These are phyloP conservation scores for Caenorhabditis wallacei DNA, from an alignment of 2,888 invertebrate species.

Conservation along the genomic window DNA sequence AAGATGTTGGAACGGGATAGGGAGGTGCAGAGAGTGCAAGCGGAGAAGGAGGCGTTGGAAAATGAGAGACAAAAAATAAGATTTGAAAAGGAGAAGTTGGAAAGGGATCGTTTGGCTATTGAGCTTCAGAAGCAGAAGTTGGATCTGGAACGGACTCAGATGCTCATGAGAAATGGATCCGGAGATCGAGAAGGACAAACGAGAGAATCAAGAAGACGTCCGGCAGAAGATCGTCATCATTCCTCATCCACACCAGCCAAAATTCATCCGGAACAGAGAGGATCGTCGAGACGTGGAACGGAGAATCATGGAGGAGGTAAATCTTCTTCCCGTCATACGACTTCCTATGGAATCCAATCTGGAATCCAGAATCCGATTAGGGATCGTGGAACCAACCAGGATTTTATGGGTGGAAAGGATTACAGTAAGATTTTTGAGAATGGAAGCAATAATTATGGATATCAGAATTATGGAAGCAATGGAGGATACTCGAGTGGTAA, in stretches of 20 bases:
- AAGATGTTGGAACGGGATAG: constrained; percentile 90
- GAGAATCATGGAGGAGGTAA: background rate
- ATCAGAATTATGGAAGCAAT: background rate
- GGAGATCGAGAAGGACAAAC: background rate
- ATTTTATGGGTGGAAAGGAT: background rate
- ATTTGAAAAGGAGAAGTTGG: constrained; percentile 91
- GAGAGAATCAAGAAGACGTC: constrained; percentile 10
- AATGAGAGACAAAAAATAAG: constrained; percentile 81
- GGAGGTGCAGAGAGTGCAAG: constrained; percentile 88
- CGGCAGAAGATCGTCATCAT: background rate
- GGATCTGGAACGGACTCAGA: too few species aligned
- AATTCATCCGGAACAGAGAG: background rate
- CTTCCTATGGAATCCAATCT: constrained; percentile 22
- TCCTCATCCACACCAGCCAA: background rate
- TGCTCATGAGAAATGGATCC: background rate
- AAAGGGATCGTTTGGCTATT: constrained; percentile 92
- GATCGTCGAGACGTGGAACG: background rate
- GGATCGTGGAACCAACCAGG: background rate
- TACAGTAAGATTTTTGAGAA: too few species aligned
- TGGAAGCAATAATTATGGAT: too few species aligned
- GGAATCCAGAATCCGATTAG: too few species aligned
- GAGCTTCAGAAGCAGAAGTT: constrained; percentile 86
- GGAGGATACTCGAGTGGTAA: too few species aligned
- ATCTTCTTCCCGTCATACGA: constrained; percentile 20
- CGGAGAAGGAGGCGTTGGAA: background rate